Base-by-base conservation (phyloP, 2,113 vertebrate species). In the Epinephelus fuscoguttatus region DNA sequence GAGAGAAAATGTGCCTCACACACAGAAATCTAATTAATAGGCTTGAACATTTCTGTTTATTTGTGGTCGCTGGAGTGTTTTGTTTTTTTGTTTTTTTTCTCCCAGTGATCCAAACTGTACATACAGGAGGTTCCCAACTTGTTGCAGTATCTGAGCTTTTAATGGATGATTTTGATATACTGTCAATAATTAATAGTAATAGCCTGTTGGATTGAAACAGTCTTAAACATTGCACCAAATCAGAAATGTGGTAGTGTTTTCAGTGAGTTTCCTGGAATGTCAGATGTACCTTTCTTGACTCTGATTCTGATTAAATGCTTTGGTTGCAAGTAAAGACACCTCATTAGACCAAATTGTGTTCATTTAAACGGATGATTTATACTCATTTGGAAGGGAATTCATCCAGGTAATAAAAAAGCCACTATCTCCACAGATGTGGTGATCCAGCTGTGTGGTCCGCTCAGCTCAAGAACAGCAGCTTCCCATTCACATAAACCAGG, bases 321-420 rank as follows among this genome's bases (percentile, higher is more conserved):
- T 55, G 23, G 14, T 63, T 78, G 56, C 21, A 27, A 77, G 25
- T 67, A 27, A 64, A 72, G 52, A 70, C 27, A 10, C 6, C 21
- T 78, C 56, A 70, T 56, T 67, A 40, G 23, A 61, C 40, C 57
- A 70, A 60, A 66, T 18, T 71, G 63, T 80, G 40, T 78, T 86
- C 37, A 72, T 84, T 82, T 80, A 70, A 74, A 59, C 55, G n/a
- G 42, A 60, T 76, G 27, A 83, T 84, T 79, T 47, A 17, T n/a
- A 57, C 60, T 74, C 21, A 30, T 61, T 72, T 66, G 23, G 19
- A 84, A 55, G 23, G 30, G 47, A 78, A 63, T 57, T 27, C 21
- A 78, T 73, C 56, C 59, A 52, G 62, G 73, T 84, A 78, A 84
- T 83, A 70, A 85, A 84, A 61, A 27, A 8, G 27, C 64, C 45